Conservation (phyloP, 2,888 invertebrate genomes). For the Frankliniella fusca region DNA sequence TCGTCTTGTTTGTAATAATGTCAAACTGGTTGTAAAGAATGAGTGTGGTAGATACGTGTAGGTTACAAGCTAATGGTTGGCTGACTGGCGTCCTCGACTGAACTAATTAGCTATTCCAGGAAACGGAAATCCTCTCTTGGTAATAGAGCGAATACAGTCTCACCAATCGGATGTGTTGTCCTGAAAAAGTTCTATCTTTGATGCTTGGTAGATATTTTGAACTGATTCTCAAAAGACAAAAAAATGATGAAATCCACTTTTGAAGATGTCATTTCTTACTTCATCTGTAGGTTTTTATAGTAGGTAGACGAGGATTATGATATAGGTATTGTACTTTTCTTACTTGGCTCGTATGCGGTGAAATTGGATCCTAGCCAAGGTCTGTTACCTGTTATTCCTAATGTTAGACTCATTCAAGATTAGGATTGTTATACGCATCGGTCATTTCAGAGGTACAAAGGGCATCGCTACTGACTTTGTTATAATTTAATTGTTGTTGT, state of each 20-base stretch:
- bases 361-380: constrained; percentile 10
- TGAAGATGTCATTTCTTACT: constrained; percentile 26
- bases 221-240: constrained; percentile 19
- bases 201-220: constrained; percentile 20
- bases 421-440: constrained; percentile 20
- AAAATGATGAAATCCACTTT: constrained; percentile 19
- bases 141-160: constrained; percentile 13
- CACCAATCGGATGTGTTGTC: constrained; percentile 9
- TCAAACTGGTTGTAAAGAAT: constrained; percentile 10
- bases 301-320: constrained; percentile 20
- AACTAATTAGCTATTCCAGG: constrained; percentile 20
- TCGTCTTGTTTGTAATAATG: constrained; percentile 6
- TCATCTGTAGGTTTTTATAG: constrained; percentile 25
- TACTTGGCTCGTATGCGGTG: constrained; percentile 19
- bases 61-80: constrained; percentile 8
- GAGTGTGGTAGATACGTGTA: constrained; percentile 20
- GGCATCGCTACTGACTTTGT: constrained; percentile 24
- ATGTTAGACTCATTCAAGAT: constrained; percentile 10
- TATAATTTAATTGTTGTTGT: constrained; percentile 20
- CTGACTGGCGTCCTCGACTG: constrained; percentile 25
- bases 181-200: constrained; percentile 13
- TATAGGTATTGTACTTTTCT: constrained; percentile 18
- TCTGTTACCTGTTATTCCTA: constrained; percentile 26
- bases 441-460: constrained; percentile 20
- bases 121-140: constrained; percentile 17